A percentile compares a stretch with the other conserved stretches of the same genome.
These are phyloP conservation scores for Ditula angustiorana DNA, from an alignment of 2,888 invertebrate genomes.

Conservation along the genomic window DNA sequence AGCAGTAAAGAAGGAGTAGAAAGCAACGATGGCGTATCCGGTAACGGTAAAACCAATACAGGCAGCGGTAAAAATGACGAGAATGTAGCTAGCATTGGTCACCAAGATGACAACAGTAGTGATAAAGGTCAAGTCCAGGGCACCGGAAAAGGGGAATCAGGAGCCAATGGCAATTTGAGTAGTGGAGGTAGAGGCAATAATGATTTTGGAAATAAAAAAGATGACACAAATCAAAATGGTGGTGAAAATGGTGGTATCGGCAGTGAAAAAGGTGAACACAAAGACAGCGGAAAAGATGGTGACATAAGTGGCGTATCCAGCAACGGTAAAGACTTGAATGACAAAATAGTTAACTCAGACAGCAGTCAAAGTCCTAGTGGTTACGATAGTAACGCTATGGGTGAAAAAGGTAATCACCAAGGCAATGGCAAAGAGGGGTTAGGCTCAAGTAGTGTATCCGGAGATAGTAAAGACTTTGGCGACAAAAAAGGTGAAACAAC, in stretches of 20 bases:
- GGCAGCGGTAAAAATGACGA: no score
- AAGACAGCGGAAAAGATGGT: no score
- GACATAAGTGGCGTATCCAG: neutral
- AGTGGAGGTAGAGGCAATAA: no score
- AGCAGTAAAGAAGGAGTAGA: neutral
- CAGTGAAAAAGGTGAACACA: neutral
- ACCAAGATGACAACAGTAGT: neutral
- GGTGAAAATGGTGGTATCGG: neutral
- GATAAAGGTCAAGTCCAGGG: neutral
- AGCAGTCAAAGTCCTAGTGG: no score
- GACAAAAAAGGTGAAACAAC: neutral
- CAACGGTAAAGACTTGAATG: neutral
- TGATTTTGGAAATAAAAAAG: no score
- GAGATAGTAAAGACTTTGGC: neutral
- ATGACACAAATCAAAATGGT: no score
- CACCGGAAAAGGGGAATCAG: no score
- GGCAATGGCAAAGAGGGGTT: no score
- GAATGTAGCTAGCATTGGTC: neutral
- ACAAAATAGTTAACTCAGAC: neutral
- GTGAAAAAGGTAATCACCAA: neutral
- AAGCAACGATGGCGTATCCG: no score
- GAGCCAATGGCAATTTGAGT: no score
- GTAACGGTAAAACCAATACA: neutral
- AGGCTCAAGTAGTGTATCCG: neutral
- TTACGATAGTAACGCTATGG: no score